These are phyloP conservation scores for Esox niger DNA, from an alignment of 2,113 vertebrate species.

Conservation along the genomic window DNA sequence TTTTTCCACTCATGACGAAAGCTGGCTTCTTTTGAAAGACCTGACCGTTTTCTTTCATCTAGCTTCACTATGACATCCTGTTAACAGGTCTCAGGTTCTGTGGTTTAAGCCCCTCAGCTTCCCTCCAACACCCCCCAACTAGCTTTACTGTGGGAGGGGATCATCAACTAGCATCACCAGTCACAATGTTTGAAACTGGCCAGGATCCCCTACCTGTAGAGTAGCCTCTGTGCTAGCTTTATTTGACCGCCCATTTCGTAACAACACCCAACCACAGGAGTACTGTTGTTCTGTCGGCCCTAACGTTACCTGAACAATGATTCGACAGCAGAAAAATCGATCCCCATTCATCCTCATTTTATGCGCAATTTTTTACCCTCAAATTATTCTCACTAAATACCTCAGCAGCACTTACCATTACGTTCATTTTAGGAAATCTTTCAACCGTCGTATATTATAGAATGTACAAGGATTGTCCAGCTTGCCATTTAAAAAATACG, in stretches of 20 bases:
- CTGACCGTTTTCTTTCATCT: slow-evolving; percentile 52
- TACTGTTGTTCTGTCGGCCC: slow-evolving; percentile 35
- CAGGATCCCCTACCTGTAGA: slow-evolving; percentile 24
- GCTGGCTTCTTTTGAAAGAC: slow-evolving; percentile 41
- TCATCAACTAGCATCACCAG: slow-evolving; percentile 13
- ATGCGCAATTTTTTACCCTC: slow-evolving; percentile 77
- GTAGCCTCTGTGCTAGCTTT: slow-evolving; percentile 28
- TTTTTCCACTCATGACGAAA: slow-evolving; percentile 47
- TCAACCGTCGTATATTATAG: slow-evolving; percentile 83
- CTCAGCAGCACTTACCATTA: slow-evolving; percentile 90
- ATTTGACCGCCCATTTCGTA: slow-evolving; percentile 19
- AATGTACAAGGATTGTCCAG: slow-evolving; percentile 81
- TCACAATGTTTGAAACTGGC: slow-evolving; percentile 17
- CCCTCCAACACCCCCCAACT: not conserved
- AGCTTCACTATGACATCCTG: slow-evolving; percentile 60
- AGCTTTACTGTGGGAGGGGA: slow-evolving; percentile 15
- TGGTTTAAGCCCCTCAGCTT: slow-evolving; percentile 25
- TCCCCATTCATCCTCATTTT: slow-evolving; percentile 47
- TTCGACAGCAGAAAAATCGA: slow-evolving; percentile 37
- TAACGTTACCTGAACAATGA: slow-evolving; percentile 23
- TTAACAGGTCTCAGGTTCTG: slow-evolving; percentile 38
- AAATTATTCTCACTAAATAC: slow-evolving; percentile 88
- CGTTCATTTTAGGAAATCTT: slow-evolving; percentile 80
- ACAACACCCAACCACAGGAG: slow-evolving; percentile 29
- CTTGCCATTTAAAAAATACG: slow-evolving; percentile 52